phyloP scores from a whole-genome alignment of 1,140 invertebrate species.

The Bombus ignitus region DNA sequence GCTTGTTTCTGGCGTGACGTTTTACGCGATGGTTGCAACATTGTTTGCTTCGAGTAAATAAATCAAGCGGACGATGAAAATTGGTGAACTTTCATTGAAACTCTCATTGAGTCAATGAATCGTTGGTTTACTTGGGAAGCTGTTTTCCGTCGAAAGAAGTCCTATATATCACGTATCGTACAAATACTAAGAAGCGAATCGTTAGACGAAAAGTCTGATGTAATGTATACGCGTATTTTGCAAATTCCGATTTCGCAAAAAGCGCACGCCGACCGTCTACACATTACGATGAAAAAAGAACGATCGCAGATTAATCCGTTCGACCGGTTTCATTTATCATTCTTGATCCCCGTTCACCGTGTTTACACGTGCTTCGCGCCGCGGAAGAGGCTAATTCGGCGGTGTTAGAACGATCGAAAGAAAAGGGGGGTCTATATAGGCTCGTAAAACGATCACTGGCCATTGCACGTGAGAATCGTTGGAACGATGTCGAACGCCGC shows the following conservation, averaged over 20 bases:
- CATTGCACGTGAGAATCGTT: slow-evolving; percentile 16
- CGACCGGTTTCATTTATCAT: slow-evolving; percentile 40
- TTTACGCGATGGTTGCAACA: too few relatives aligned
- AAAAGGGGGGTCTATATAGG: background rate
- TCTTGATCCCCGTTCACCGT: slow-evolving; percentile 30
- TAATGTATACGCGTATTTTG: too few relatives aligned
- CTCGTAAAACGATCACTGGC: slow-evolving; percentile 23
- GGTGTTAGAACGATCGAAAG: slow-evolving; percentile 20
- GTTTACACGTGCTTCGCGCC: slow-evolving; percentile 37
- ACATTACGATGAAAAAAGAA: background rate
- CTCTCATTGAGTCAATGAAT: too few relatives aligned
- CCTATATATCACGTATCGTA: too few relatives aligned
- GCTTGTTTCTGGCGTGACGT: too few relatives aligned
- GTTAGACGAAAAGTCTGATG: background rate
- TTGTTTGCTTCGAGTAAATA: too few relatives aligned
- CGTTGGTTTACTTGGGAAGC: background rate
- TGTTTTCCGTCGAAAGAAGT: too few relatives aligned
- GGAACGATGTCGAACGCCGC: slow-evolving; percentile 19
- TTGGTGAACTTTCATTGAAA: too few relatives aligned
- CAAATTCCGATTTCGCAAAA: background rate
- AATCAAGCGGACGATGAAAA: too few relatives aligned
- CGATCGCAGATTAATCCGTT: slow-evolving; percentile 33
- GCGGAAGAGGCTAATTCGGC: slow-evolving; percentile 22
- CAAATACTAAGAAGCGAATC: background rate
- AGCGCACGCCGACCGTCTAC: background rate